Base-by-base conservation (phyloP, 1,140 invertebrate genomes). In the Bombus haemorrhoidalis region DNA sequence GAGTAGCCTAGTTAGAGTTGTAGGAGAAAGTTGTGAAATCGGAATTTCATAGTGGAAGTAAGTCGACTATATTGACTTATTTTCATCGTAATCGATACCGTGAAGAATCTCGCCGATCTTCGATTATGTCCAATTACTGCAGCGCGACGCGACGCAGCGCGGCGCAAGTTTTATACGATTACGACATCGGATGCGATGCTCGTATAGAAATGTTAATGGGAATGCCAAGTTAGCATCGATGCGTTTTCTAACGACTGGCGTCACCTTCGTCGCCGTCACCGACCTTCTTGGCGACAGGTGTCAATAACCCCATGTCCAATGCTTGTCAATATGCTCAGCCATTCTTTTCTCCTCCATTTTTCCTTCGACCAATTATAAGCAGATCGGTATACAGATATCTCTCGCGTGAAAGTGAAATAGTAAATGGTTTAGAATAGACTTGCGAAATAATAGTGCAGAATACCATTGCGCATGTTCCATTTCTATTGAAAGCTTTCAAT, bases 171-270 rank as follows among this genome's bases (percentile, higher is more conserved):
- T 57, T 59, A 59, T 28, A 39, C 82, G 88, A 89, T 90, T 90
- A 90, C 87, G 74, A 90, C 89, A 90, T 81, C 86, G 89, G 80
- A 83, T 74, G 86, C 62, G 53, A 37, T 53, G 34, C 39, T 76
- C 73, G 69, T 79, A 87, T 57, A 76, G 85, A 89, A 87, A 90
- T 89, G 88, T 71, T 86, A 90, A 90, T 90, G 75, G 75, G 69
- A 83, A 81, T 59, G 73, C 80, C 69, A 62, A 82, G 82, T 89
- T 90, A 85, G 80, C 85, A 59, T 81, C 81, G 68, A 76, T 62
- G 80, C 81, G 77, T 84, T 90, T 90, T 90, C 86, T 77, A 87
- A 85, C 12, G 43, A 74, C 78, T 66, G 37, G 73, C 85, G 83
- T 81, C 83, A 87, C 64, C 73, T 77, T 80, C 82, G 72, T 57